phyloP scores from a whole-genome alignment of 2,113 vertebrate species.

The Trematomus loennbergii region DNA sequence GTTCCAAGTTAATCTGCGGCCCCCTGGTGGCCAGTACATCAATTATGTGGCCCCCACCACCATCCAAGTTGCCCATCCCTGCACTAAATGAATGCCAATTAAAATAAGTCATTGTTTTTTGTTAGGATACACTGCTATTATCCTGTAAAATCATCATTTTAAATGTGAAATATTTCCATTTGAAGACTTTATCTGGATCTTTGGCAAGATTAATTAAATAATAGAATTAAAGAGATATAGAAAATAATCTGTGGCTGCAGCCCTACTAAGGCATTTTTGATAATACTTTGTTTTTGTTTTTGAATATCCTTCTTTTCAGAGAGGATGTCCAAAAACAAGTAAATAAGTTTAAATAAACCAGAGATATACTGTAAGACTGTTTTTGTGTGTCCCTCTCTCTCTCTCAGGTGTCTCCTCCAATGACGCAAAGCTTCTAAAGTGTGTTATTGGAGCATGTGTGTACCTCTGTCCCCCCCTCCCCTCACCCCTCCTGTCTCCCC shows the following conservation, averaged over 20 bases:
- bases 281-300: not conserved
- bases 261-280: too few species aligned
- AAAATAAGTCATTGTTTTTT: not conserved
- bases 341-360: not conserved
- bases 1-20: too few species aligned
- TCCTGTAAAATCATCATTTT: too few species aligned
- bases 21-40: too few species aligned
- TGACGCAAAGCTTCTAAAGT: conserved; percentile 24
- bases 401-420: not conserved
- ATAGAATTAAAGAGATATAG: too few species aligned
- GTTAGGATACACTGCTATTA: too few species aligned
- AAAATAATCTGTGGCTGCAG: not conserved
- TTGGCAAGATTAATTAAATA: not conserved
- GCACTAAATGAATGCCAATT: not conserved
- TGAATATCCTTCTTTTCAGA: not conserved
- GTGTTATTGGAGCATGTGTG: conserved; percentile 52
- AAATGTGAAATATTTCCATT: too few species aligned
- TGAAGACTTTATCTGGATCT: not conserved
- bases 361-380: not conserved
- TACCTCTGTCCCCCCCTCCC: conserved; percentile 29
- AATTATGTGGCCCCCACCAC: too few species aligned
- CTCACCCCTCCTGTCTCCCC: conserved; percentile 28
- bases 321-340: not conserved
- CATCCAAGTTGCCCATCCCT: too few species aligned
- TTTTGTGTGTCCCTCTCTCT: not conserved